Conservation (phyloP, 2,113 vertebrate species). For the Aspidoscelis tigris region DNA sequence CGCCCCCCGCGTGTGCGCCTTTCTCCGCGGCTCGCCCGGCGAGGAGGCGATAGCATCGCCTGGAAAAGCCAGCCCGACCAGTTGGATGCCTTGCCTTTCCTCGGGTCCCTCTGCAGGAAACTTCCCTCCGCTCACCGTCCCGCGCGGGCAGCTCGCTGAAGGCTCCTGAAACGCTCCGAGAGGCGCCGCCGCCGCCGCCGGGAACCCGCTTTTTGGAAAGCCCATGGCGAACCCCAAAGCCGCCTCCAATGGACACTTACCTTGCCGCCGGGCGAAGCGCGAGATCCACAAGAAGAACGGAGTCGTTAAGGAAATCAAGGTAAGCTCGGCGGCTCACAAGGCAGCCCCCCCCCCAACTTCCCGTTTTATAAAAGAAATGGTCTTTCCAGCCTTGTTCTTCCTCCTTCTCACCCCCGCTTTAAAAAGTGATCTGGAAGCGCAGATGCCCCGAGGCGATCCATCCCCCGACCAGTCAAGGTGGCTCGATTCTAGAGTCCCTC, state of each 20-base stretch:
- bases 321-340: background rate
- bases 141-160: background rate
- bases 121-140: background rate
- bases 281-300: slow-evolving; percentile 18
- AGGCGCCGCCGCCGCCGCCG: background rate
- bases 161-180: background rate
- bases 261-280: background rate
- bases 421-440: too few species aligned
- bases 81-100: background rate
- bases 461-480: background rate
- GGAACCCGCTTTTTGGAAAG: background rate
- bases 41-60: background rate
- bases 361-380: too few species aligned
- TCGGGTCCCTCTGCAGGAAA: background rate
- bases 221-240: slow-evolving; percentile 6
- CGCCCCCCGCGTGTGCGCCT: background rate
- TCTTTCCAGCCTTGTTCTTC: too few species aligned
- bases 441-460: background rate
- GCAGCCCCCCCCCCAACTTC: too few species aligned
- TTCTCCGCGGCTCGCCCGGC: background rate
- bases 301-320: background rate
- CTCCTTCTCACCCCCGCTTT: background rate
- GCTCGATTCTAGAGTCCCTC: background rate
- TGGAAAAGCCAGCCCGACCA: slow-evolving; percentile 5
- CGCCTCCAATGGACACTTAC: slow-evolving; percentile 17